Percentiles rank a stretch among this genome's conserved stretches.
phyloP scores from a whole-genome alignment of 2,113 vertebrate genomes.

The Syrrhaptes paradoxus region DNA sequence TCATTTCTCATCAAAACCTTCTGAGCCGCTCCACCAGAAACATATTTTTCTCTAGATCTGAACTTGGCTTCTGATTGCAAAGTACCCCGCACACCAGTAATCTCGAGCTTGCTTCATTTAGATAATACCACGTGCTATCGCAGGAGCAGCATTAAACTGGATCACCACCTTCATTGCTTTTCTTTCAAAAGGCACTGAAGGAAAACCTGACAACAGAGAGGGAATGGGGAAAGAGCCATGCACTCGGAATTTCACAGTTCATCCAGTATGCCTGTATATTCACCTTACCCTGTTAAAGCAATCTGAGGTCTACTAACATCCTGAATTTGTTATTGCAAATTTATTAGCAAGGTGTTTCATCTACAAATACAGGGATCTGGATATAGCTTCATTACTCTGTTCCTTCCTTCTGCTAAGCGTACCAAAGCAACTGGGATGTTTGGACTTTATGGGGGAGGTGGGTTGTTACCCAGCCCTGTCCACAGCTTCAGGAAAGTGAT shows the following conservation, averaged over 20 bases:
- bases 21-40: not conserved
- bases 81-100: conserved; percentile 2
- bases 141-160: conserved; percentile 19
- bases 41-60: not conserved
- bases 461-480: not conserved
- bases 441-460: not conserved
- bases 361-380: not conserved
- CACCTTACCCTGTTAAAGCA: not conserved
- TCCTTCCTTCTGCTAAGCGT: not conserved
- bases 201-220: not conserved
- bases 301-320: not conserved
- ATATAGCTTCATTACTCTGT: not conserved
- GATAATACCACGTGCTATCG: conserved; percentile 2
- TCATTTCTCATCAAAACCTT: conserved; percentile 25
- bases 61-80: conserved; percentile 6
- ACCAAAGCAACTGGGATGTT: not conserved
- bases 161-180: not conserved
- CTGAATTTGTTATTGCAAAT: not conserved
- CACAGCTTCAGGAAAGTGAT: not conserved
- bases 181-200: not conserved
- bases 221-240: not conserved
- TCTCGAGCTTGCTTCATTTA: conserved; percentile 12
- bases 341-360: not conserved
- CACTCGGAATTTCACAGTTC: not conserved
- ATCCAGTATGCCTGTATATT: not conserved